Percentiles rank a stretch among this genome's conserved stretches.
phyloP scores from a whole-genome alignment of 2,888 invertebrate genomes.

The Pseudoips prasinana region DNA sequence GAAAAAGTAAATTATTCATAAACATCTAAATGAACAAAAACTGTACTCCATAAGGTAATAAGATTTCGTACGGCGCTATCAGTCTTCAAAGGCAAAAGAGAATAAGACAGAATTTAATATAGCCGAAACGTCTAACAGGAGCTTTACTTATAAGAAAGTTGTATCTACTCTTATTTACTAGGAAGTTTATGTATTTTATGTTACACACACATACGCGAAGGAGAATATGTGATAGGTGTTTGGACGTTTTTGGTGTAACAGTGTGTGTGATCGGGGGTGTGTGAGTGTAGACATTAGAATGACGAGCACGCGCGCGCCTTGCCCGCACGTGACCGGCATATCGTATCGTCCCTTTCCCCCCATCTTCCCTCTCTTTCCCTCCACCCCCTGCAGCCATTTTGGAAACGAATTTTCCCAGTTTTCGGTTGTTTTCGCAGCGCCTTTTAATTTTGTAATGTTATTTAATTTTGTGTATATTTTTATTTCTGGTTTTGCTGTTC shows the following conservation, averaged over 20 bases:
- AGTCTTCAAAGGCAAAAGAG: constrained; percentile 49
- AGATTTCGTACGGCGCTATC: constrained; percentile 64
- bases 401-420: constrained; percentile 73
- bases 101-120: constrained; percentile 78
- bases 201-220: constrained; percentile 24
- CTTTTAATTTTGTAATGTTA: constrained; percentile 74
- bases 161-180: constrained; percentile 76
- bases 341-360: constrained; percentile 77
- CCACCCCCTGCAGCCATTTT: constrained; percentile 76
- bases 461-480: constrained; percentile 57
- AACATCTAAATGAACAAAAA: constrained; percentile 35
- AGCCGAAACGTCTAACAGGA: constrained; percentile 59
- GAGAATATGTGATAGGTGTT: constrained; percentile 52
- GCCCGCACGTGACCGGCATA: constrained; percentile 80
- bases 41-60: constrained; percentile 49
- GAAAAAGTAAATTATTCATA: constrained; percentile 37
- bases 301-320: constrained; percentile 77
- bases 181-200: constrained; percentile 65
- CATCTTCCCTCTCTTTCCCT: constrained; percentile 65
- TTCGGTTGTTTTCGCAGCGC: constrained; percentile 69
- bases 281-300: constrained; percentile 75
- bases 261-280: constrained; percentile 59
- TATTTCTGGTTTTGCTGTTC: constrained; percentile 34
- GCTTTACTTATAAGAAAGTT: constrained; percentile 66
- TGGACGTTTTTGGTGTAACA: constrained; percentile 42